Evolutionary conservation across 2,113 vertebrate genomes (phyloP).

Genomic region (Petaurus breviceps): DNA sequence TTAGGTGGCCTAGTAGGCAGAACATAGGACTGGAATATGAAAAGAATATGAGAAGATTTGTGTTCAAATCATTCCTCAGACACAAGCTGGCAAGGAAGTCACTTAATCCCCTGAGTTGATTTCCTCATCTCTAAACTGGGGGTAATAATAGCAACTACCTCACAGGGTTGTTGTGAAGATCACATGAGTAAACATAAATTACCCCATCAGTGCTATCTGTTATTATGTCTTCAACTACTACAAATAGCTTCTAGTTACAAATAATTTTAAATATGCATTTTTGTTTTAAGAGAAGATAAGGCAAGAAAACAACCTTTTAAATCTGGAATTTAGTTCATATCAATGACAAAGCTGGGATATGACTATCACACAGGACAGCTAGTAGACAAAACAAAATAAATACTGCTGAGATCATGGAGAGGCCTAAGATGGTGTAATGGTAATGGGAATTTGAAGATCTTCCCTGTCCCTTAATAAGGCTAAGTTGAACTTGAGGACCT

Average conservation of each 20-base stretch:
- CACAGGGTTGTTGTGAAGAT: neutral
- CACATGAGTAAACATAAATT: neutral
- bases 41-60: neutral
- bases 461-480: too few species aligned
- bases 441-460: too few species aligned
- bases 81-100: neutral
- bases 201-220: neutral
- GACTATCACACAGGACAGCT: neutral
- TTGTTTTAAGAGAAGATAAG: neutral
- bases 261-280: neutral
- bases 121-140: neutral
- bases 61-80: neutral
- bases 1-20: neutral
- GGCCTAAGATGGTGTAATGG: neutral
- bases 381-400: neutral
- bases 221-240: neutral
- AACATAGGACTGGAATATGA: neutral
- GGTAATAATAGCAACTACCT: neutral
- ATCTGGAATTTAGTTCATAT: neutral
- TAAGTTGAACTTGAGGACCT: too few species aligned
- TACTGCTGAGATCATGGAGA: neutral
- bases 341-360: neutral
- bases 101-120: neutral
- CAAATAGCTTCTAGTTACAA: neutral
- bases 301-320: neutral